Evolutionary conservation across 2,113 vertebrate species (phyloP).

Genomic region (Capreolus pygargus): DNA sequence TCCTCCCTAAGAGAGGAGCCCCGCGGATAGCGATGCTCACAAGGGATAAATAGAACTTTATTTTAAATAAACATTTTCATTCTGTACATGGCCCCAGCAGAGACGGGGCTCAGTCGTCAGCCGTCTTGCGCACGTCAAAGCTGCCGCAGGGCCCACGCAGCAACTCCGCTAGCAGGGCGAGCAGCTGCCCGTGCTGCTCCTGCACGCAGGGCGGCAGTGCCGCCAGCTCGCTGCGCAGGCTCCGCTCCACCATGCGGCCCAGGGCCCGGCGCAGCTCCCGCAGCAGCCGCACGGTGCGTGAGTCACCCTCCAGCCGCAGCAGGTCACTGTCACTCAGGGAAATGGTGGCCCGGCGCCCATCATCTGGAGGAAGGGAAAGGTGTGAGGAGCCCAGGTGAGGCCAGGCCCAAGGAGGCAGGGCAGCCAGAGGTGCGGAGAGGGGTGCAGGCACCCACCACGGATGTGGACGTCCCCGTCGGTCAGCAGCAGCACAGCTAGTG

Average conservation of each 20-base stretch:
- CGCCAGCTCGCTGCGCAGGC: constrained; percentile 84
- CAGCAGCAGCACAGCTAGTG: constrained; percentile 92
- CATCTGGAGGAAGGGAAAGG: constrained; percentile 78
- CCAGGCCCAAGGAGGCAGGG: not conserved
- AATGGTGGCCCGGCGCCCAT: constrained; percentile 86
- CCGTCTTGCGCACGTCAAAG: constrained; percentile 77
- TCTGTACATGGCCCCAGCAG: constrained; percentile 84
- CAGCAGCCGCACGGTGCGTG: constrained; percentile 88
- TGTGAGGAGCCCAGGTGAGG: rapidly evolving
- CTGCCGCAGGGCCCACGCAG: constrained; percentile 86
- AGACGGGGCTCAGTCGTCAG: constrained; percentile 62
- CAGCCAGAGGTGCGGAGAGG: rapidly evolving
- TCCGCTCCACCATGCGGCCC: constrained; percentile 91
- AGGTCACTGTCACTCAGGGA: constrained; percentile 87
- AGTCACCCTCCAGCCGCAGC: constrained; percentile 87
- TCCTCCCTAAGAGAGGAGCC: not conserved
- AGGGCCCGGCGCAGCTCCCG: constrained; percentile 91
- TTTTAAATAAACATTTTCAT: constrained; percentile 89
- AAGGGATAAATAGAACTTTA: constrained; percentile 90
- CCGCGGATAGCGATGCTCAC: constrained; percentile 75
- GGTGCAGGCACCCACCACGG: constrained; percentile 80
- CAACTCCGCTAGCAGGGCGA: constrained; percentile 90
- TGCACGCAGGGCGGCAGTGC: constrained; percentile 74
- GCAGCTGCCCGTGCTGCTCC: constrained; percentile 88
- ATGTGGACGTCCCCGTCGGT: constrained; percentile 90